These are phyloP conservation scores for Mola mola DNA, from an alignment of 2,113 vertebrate species.

Conservation along the genomic window DNA sequence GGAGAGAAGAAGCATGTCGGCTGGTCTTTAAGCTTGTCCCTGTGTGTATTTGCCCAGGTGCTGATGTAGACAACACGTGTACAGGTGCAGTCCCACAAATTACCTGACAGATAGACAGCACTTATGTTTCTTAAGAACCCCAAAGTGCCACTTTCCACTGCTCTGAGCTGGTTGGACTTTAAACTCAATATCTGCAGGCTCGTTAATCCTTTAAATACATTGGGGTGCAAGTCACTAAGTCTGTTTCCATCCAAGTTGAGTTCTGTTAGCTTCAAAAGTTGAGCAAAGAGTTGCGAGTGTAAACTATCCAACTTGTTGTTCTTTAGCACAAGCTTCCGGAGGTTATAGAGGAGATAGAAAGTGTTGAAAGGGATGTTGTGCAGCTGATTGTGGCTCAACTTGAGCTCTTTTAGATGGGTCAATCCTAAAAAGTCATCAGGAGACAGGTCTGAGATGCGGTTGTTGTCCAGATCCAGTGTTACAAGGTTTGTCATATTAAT, in stretches of 20 bases:
- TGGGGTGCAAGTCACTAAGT: slow-evolving; percentile 35
- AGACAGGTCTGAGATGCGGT: slow-evolving; percentile 38
- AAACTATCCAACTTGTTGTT: slow-evolving; percentile 61
- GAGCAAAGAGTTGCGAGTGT: slow-evolving; percentile 39
- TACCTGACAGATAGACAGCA: slow-evolving; percentile 50
- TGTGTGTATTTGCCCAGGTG: slow-evolving; percentile 57
- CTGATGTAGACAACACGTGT: slow-evolving; percentile 49
- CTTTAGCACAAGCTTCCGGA: slow-evolving; percentile 64
- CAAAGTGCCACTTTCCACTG: slow-evolving; percentile 51
- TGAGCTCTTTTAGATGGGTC: slow-evolving; percentile 54
- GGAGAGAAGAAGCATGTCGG: slow-evolving; percentile 36
- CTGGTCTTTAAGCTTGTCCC: slow-evolving; percentile 24
- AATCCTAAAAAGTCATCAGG: slow-evolving; percentile 34
- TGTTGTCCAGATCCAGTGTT: slow-evolving; percentile 60
- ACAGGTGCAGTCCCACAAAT: slow-evolving; percentile 72
- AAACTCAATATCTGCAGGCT: slow-evolving; percentile 64
- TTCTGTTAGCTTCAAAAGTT: slow-evolving; percentile 47
- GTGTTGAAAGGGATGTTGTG: slow-evolving; percentile 12
- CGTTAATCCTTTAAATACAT: slow-evolving; percentile 55
- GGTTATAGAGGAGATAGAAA: slow-evolving; percentile 47
- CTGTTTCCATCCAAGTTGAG: slow-evolving; percentile 72
- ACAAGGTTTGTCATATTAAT: slow-evolving; percentile 30
- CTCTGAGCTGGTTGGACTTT: slow-evolving; percentile 63
- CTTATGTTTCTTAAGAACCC: slow-evolving; percentile 38
- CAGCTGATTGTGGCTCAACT: slow-evolving; percentile 64